A percentile compares a stretch with the other conserved stretches of the same genome.
These are phyloP conservation scores for Volucella inflata DNA, from an alignment of 2,888 invertebrate genomes.

Conservation along the genomic window DNA sequence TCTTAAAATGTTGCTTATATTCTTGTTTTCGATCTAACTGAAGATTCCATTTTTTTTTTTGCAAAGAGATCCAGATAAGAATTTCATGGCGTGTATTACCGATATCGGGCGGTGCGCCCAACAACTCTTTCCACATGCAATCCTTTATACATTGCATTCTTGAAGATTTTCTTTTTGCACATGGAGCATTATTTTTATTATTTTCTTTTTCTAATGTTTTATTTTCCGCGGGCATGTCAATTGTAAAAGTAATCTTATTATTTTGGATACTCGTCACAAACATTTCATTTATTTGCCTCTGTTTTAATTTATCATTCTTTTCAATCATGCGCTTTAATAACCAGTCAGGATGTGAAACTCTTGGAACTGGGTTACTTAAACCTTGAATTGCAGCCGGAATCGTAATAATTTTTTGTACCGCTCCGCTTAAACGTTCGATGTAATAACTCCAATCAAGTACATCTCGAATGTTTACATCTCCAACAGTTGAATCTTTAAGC, in stretches of 20 bases:
- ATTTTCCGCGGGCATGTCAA: constrained; percentile 77
- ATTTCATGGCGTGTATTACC: constrained; percentile 90
- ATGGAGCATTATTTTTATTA: background rate
- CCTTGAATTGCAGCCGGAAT: constrained; percentile 99
- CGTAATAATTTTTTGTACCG: constrained; percentile 99
- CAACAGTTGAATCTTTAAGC: constrained; percentile 93
- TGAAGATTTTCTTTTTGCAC: constrained; percentile 85
- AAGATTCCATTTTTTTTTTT: constrained; percentile 94
- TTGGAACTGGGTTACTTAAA: constrained; percentile 96
- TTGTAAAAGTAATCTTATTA: constrained; percentile 88
- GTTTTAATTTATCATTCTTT: constrained; percentile 95
- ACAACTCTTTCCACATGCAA: constrained; percentile 91
- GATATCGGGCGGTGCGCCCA: constrained; percentile 93
- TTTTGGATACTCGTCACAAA: constrained; percentile 85
- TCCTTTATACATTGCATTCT: constrained; percentile 80
- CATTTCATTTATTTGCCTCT: constrained; percentile 96
- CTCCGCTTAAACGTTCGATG: constrained; percentile 96
- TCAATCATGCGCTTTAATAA: constrained; percentile 96
- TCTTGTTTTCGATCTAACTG: constrained; percentile 87
- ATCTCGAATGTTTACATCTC: constrained; percentile 94
- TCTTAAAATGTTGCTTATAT: constrained; percentile 14
- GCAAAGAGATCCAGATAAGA: constrained; percentile 92
- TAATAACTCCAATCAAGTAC: constrained; percentile 99
- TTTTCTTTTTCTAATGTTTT: constrained; percentile 60
- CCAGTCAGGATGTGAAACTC: constrained; percentile 99